phyloP scores from a whole-genome alignment of 2,797 vertebrate genomes.

The Malurus splendens region DNA sequence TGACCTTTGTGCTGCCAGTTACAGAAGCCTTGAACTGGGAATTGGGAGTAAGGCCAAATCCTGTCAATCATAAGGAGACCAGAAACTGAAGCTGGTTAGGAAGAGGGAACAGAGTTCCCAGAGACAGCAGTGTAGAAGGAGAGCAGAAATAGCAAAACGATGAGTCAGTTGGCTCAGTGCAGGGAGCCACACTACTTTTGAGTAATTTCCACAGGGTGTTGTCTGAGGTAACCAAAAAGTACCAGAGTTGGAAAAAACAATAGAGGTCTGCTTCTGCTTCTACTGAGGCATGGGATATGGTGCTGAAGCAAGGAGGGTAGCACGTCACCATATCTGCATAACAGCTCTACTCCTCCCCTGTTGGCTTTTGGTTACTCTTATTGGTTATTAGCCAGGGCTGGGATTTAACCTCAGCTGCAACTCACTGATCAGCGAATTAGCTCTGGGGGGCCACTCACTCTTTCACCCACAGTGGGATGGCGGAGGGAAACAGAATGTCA shows the following conservation, averaged over 20 bases:
- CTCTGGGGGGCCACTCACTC: background rate
- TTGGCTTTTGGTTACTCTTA: background rate
- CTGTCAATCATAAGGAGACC: background rate
- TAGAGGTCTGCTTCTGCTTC: background rate
- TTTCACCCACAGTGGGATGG: accelerated
- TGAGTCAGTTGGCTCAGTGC: background rate
- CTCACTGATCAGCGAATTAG: too few relatives aligned
- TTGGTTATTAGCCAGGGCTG: accelerated
- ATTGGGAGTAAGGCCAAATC: background rate
- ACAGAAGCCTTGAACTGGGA: background rate
- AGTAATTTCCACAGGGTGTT: background rate
- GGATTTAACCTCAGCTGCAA: too few relatives aligned
- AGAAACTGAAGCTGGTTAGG: background rate
- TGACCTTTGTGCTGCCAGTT: background rate
- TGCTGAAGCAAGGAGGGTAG: background rate
- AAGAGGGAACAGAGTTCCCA: background rate
- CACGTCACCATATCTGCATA: background rate
- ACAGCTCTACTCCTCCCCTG: background rate
- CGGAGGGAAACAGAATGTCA: background rate
- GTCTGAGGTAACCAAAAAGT: background rate
- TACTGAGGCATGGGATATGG: background rate
- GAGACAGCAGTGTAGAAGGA: background rate
- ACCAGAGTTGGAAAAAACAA: background rate
- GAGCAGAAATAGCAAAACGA: background rate
- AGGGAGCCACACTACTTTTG: background rate